Percentiles rank a stretch among this genome's conserved stretches.
phyloP scores from a whole-genome alignment of 1,140 invertebrate genomes.

The Drosophila guanche region DNA sequence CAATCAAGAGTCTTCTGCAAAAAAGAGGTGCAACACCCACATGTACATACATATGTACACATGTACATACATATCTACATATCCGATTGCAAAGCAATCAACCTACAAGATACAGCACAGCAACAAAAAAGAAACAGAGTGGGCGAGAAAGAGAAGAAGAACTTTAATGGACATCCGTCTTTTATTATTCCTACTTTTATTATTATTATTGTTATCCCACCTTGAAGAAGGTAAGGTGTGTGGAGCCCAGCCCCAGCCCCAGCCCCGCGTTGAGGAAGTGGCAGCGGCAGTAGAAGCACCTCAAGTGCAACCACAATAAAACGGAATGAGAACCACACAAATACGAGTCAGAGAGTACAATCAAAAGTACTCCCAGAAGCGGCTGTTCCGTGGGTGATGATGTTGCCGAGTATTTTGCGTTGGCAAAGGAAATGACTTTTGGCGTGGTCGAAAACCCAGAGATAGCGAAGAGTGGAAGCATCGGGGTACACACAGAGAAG shows the following conservation, averaged over 20 bases:
- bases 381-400: slow-evolving; percentile 15
- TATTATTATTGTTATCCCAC: slow-evolving; percentile 50
- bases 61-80: background rate
- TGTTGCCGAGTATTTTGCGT: slow-evolving; percentile 39
- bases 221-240: slow-evolving; percentile 26
- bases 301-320: slow-evolving; percentile 61
- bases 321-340: slow-evolving; percentile 7
- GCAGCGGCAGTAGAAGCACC: slow-evolving; percentile 52
- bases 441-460: slow-evolving; percentile 43
- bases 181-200: slow-evolving; percentile 59
- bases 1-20: too few species aligned
- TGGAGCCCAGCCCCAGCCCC: slow-evolving; percentile 3
- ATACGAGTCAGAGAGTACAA: slow-evolving; percentile 1
- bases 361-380: background rate
- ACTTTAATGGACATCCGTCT: slow-evolving; percentile 71
- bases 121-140: slow-evolving; percentile 26
- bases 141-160: slow-evolving; percentile 33
- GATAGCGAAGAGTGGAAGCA: slow-evolving; percentile 21
- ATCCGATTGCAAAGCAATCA: slow-evolving; percentile 40
- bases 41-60: slow-evolving; percentile 5
- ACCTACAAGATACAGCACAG: slow-evolving; percentile 45
- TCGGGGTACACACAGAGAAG: background rate
- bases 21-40: slow-evolving; percentile 8
- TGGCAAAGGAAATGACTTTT: slow-evolving; percentile 72
- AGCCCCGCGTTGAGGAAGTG: slow-evolving; percentile 44